A percentile compares a stretch with the other conserved stretches of the same genome.
Evolutionary conservation across 2,797 vertebrate species (phyloP).

Genomic region (Crenichthys baileyi): DNA sequence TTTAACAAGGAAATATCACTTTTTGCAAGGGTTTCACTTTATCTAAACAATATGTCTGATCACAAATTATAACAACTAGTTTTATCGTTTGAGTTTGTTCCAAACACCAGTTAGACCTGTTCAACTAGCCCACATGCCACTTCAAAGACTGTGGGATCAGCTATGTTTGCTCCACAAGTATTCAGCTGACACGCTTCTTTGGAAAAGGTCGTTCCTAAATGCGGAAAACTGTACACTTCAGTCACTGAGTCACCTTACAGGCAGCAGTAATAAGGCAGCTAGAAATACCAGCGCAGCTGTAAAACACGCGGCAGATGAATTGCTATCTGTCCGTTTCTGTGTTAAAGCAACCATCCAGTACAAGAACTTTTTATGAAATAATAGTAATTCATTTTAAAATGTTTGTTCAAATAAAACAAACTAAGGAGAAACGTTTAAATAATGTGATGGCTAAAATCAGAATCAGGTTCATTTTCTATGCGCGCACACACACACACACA

Average conservation of each 20-base stretch:
- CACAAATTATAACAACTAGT: no score
- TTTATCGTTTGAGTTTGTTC: not conserved
- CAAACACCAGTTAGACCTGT: constrained; percentile 40
- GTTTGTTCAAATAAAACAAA: not conserved
- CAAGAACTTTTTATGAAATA: not conserved
- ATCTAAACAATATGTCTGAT: not conserved
- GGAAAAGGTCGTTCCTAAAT: constrained; percentile 3
- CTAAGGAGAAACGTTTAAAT: not conserved
- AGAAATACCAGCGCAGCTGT: not conserved
- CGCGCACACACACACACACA: no score
- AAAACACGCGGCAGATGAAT: not conserved
- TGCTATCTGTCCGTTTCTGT: not conserved
- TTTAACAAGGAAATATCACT: not conserved
- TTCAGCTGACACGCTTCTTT: constrained; percentile 10
- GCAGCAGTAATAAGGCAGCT: not conserved
- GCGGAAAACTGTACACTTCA: not conserved
- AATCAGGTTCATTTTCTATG: no score
- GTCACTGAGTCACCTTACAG: constrained; percentile 11
- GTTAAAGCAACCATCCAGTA: not conserved
- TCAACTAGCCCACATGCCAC: constrained; percentile 5
- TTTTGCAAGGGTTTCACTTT: not conserved
- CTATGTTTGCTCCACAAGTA: constrained; percentile 21
- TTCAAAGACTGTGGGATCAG: constrained; percentile 6
- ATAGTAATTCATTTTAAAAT: not conserved
- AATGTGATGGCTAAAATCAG: not conserved